phyloP scores from a whole-genome alignment of 1,140 invertebrate genomes.

The Phenacoccus solenopsis region DNA sequence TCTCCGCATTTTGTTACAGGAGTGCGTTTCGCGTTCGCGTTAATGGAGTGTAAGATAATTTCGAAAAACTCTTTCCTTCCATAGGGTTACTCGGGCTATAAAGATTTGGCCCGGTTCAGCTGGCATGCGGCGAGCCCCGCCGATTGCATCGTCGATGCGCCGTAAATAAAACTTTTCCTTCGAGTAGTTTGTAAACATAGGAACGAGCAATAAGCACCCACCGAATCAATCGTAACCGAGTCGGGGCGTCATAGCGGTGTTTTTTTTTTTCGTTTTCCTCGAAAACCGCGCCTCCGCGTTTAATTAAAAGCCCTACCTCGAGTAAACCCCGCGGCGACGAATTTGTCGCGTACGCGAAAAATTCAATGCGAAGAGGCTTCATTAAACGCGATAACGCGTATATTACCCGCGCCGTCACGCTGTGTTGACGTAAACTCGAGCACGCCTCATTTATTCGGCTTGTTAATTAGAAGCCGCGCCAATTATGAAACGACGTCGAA shows the following conservation, averaged over 20 bases:
- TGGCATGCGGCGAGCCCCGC: no score
- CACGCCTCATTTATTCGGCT: not conserved
- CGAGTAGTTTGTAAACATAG: not conserved
- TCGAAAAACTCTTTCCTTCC: not conserved
- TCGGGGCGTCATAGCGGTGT: no score
- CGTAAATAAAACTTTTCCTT: not conserved
- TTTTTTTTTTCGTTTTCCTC: no score
- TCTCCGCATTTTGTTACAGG: not conserved
- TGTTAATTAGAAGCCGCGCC: not conserved
- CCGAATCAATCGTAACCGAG: no score
- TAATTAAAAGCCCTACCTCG: no score
- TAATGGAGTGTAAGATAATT: constrained; percentile 3
- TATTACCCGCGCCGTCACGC: no score
- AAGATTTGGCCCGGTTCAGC: no score
- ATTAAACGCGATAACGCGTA: not conserved
- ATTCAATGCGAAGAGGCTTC: not conserved
- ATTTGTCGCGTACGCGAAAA: not conserved
- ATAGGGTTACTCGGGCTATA: not conserved
- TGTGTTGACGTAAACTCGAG: not conserved
- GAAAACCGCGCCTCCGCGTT: no score
- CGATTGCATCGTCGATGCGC: no score
- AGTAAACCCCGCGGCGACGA: not conserved
- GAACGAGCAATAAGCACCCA: not conserved
- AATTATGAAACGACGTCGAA: not conserved
- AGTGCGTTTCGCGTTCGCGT: not conserved